Percentiles rank a stretch among this genome's conserved stretches.
Evolutionary conservation across 2,797 vertebrate species (phyloP).

Genomic region (Threskiornis aethiopicus): DNA sequence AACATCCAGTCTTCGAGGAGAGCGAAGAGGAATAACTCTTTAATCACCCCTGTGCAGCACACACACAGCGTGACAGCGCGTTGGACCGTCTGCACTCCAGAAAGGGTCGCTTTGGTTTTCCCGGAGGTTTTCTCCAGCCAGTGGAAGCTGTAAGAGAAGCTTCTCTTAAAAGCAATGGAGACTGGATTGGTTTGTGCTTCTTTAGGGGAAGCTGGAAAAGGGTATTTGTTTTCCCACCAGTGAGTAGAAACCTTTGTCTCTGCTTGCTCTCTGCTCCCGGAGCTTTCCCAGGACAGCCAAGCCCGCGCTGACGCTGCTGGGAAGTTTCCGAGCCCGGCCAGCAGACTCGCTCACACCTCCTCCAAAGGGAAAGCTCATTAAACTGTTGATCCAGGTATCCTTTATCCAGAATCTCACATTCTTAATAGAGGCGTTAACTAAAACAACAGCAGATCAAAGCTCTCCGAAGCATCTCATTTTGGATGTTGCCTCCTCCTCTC

Average conservation of each 20-base stretch:
- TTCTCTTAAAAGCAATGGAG: neutral
- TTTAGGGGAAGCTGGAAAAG: neutral
- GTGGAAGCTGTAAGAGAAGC: neutral
- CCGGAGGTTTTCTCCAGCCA: neutral
- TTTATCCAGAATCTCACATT: constrained; percentile 8
- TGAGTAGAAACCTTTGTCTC: neutral
- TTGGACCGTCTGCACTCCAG: fast-evolving
- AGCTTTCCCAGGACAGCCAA: constrained; percentile 13
- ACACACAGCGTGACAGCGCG: fast-evolving
- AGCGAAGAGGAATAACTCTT: neutral
- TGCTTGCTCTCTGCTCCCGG: neutral
- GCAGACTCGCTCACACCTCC: neutral
- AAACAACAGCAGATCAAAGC: constrained; percentile 54
- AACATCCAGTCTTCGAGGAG: neutral
- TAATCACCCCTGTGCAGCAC: too few species aligned
- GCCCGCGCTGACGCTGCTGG: neutral
- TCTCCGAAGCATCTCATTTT: neutral
- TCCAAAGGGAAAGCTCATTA: neutral
- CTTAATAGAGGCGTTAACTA: constrained; percentile 34
- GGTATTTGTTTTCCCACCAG: neutral
- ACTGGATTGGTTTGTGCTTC: fast-evolving
- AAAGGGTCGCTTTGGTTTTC: fast-evolving
- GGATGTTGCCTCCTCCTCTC: neutral
- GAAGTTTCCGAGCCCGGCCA: neutral
- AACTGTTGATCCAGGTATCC: neutral